These are phyloP conservation scores for Vulpes lagopus DNA, from an alignment of 2,113 vertebrate species.

Conservation along the genomic window DNA sequence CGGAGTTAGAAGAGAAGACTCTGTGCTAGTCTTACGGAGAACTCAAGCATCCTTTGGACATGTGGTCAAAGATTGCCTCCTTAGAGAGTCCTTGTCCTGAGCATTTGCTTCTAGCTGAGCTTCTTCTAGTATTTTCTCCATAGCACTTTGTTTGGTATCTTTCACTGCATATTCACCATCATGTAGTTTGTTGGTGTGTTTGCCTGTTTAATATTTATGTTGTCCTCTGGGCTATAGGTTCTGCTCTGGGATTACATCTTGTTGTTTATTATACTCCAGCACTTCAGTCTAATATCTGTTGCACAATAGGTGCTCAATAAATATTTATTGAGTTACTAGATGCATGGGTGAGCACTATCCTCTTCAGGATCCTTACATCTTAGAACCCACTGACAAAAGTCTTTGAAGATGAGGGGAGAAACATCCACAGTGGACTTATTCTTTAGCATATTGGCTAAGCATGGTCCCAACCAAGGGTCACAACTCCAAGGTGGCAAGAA, in stretches of 20 bases:
- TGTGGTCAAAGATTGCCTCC: background rate
- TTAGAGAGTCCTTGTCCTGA: background rate
- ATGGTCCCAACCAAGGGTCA: conserved; percentile 60
- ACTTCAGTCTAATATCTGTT: background rate
- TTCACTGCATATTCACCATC: background rate
- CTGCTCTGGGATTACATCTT: background rate
- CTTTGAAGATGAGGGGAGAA: conserved; percentile 65
- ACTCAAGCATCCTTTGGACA: background rate
- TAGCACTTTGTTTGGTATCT: background rate
- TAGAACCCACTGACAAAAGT: background rate
- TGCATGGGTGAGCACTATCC: background rate
- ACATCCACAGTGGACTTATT: conserved; percentile 54
- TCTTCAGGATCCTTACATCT: background rate
- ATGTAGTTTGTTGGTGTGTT: background rate
- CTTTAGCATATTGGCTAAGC: conserved; percentile 77
- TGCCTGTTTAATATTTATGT: background rate
- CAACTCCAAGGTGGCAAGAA: conserved; percentile 65
- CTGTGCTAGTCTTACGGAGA: background rate
- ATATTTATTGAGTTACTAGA: background rate
- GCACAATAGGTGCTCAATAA: background rate
- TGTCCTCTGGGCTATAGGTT: background rate
- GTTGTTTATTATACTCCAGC: background rate
- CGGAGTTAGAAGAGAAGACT: background rate
- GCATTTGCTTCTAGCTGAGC: background rate
- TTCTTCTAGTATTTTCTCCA: background rate